phyloP scores from a whole-genome alignment of 2,113 vertebrate species.

The Clupea harengus region DNA sequence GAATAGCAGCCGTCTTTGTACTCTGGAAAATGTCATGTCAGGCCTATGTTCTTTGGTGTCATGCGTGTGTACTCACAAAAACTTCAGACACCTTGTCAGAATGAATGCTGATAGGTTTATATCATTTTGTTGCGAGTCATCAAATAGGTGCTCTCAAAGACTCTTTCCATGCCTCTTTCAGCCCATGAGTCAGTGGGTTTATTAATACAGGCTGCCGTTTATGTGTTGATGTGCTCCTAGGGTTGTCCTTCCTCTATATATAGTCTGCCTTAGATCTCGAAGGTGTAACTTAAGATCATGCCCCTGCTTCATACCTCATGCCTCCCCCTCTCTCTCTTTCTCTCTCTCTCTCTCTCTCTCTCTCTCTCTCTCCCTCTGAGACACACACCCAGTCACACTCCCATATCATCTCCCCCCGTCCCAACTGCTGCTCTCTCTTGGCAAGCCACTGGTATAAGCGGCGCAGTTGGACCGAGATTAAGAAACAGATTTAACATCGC shows the following conservation, averaged over 20 bases:
- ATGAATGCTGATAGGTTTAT: not conserved
- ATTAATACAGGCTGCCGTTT: conserved; percentile 63
- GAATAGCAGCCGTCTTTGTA: not conserved
- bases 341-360: conserved; percentile 13
- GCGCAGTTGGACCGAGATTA: not conserved
- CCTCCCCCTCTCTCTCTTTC: conserved; percentile 21
- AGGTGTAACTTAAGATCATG: conserved; percentile 68
- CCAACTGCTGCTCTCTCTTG: conserved; percentile 22
- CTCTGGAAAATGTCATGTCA: not conserved
- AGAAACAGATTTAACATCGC: not conserved
- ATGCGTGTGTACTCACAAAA: not conserved
- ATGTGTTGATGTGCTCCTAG: conserved; percentile 65
- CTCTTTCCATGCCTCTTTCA: conserved; percentile 53
- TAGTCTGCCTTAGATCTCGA: conserved; percentile 61
- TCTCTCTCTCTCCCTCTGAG: not conserved
- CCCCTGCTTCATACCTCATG: conserved; percentile 42
- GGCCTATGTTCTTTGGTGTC: not conserved
- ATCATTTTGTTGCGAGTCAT: conserved; percentile 51
- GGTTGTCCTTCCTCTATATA: conserved; percentile 66
- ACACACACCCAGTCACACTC: conserved; percentile 8
- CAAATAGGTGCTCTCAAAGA: conserved; percentile 48
- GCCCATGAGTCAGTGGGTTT: conserved; percentile 55
- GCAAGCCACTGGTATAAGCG: not conserved
- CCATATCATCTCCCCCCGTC: conserved; percentile 27
- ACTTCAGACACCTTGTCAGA: not conserved